Conservation (phyloP, 2,113 vertebrate species). For the Chionodraco myersi region DNA sequence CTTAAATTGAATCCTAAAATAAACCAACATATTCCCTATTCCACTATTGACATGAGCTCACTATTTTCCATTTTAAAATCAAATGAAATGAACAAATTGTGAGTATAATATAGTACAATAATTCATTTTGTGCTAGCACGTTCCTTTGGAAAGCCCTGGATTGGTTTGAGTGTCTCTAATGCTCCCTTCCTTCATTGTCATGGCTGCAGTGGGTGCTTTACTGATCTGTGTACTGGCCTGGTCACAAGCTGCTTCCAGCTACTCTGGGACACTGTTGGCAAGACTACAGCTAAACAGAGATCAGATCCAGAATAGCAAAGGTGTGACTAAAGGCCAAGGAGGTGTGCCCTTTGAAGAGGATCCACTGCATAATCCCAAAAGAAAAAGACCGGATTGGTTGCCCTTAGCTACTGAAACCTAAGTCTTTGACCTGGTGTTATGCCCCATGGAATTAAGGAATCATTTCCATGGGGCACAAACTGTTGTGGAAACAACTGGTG, state of each 20-base stretch:
- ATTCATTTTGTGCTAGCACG: too few relatives aligned
- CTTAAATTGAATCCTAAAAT: too few relatives aligned
- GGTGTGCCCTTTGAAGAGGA: constrained; percentile 45
- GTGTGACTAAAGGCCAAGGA: constrained; percentile 35
- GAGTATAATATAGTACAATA: too few relatives aligned
- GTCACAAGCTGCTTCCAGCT: constrained; percentile 70
- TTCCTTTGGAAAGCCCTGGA: background rate
- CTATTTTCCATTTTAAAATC: too few relatives aligned
- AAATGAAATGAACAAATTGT: too few relatives aligned
- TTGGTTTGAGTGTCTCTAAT: background rate
- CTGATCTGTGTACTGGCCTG: constrained; percentile 47
- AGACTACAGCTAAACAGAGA: constrained; percentile 54
- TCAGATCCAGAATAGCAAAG: constrained; percentile 51
- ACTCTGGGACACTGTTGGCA: constrained; percentile 40
- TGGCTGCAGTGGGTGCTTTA: constrained; percentile 21
- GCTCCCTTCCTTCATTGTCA: background rate
- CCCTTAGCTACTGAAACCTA: background rate
- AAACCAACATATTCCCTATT: too few relatives aligned
- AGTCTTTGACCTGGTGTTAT: background rate
- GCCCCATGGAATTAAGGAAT: background rate
- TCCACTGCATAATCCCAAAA: background rate
- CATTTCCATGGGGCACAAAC: too few relatives aligned
- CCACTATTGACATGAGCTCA: too few relatives aligned
- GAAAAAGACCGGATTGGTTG: constrained; percentile 24
- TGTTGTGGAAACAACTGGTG: background rate